phyloP scores from a whole-genome alignment of 2,113 vertebrate species.

The Calyptomena viridis region DNA sequence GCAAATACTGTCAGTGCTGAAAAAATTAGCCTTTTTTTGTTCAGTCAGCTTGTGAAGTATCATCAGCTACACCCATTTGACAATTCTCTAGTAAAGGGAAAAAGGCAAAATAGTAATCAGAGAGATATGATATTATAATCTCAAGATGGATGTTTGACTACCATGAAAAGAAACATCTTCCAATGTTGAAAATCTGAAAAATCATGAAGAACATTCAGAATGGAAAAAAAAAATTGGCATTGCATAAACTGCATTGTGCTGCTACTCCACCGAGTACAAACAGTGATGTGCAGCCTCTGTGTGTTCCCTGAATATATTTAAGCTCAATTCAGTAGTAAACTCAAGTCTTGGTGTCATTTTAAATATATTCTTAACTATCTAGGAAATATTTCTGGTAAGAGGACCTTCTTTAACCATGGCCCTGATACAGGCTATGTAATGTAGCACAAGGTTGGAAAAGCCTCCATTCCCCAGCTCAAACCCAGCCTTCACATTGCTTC shows the following conservation, averaged over 20 bases:
- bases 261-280: not conserved
- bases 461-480: not conserved
- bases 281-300: not conserved
- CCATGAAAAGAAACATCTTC: not conserved
- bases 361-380: not conserved
- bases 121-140: not conserved
- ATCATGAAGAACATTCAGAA: not conserved
- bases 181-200: constrained; percentile 20
- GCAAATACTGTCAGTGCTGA: not conserved
- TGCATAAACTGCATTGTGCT: not conserved
- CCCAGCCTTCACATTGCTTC: not conserved
- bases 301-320: not conserved
- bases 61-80: not conserved
- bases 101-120: constrained; percentile 25
- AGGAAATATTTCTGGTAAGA: not conserved
- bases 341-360: not conserved
- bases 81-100: not conserved
- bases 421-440: not conserved
- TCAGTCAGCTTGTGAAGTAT: not conserved
- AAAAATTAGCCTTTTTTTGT: not conserved
- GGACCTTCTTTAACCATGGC: not conserved
- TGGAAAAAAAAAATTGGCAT: not conserved
- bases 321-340: not conserved
- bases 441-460: not conserved
- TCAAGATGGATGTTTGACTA: not conserved